phyloP scores from a whole-genome alignment of 2,888 invertebrate species.

The Eueremaeus valkanovi region DNA sequence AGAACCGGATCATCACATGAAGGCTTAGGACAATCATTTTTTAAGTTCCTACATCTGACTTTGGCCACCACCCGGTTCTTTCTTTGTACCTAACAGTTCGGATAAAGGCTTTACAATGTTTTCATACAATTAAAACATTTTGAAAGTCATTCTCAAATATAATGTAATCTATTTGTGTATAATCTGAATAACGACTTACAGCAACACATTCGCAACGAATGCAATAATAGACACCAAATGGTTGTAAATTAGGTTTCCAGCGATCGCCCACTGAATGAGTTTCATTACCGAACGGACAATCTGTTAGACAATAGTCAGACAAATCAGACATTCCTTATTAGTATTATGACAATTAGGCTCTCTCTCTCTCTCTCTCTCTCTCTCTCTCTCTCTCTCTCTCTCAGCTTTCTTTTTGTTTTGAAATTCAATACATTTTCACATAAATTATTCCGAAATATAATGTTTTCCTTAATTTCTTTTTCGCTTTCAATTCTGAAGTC shows the following conservation, averaged over 20 bases:
- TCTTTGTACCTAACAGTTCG: conserved; percentile 76
- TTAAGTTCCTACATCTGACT: conserved; percentile 83
- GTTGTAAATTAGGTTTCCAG: conserved; percentile 89
- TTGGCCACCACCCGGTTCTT: conserved; percentile 83
- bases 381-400: not conserved
- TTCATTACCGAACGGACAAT: conserved; percentile 80
- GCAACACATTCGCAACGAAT: conserved; percentile 90
- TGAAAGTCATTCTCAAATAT: not conserved
- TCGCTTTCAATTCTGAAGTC: no score
- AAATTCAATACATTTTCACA: no score
- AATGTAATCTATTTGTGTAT: not conserved
- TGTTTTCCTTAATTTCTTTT: no score
- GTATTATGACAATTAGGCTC: no score
- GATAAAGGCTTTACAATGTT: no score
- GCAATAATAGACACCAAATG: conserved; percentile 90
- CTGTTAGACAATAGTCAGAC: not conserved
- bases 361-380: no score
- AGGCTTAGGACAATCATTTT: conserved; percentile 83
- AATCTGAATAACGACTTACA: conserved; percentile 74
- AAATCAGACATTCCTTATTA: no score
- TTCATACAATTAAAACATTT: conserved; percentile 24
- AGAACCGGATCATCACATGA: conserved; percentile 79
- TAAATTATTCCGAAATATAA: no score
- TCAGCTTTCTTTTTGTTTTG: not conserved
- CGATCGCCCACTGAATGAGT: conserved; percentile 79